A percentile compares a stretch with the other conserved stretches of the same genome.
Conservation (phyloP, 2,113 vertebrate genomes). For the Felis catus region F.catus_Fca126_mat1.0 CM031419.1:61704001-61704500, state of each 20-base stretch:
- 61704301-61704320: background rate
- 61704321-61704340: background rate
- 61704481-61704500: no score
- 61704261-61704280: background rate
- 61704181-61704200: background rate
- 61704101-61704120: background rate
- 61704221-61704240: background rate
- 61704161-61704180: background rate
- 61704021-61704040: background rate
- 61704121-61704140: background rate
- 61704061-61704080: background rate
- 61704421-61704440: no score
- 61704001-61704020: background rate
- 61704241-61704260: background rate
- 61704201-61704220: background rate
- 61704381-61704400: no score
- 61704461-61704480: no score
- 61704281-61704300: slow-evolving; percentile 11
- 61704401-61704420: no score
- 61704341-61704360: background rate
- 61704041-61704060: background rate
- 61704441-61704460: no score
- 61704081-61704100: background rate
- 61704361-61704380: background rate
- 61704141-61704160: background rate